These are phyloP conservation scores for Drosophila pectinifera DNA, from an alignment of 1,140 invertebrate genomes.

Conservation along the genomic window DNA sequence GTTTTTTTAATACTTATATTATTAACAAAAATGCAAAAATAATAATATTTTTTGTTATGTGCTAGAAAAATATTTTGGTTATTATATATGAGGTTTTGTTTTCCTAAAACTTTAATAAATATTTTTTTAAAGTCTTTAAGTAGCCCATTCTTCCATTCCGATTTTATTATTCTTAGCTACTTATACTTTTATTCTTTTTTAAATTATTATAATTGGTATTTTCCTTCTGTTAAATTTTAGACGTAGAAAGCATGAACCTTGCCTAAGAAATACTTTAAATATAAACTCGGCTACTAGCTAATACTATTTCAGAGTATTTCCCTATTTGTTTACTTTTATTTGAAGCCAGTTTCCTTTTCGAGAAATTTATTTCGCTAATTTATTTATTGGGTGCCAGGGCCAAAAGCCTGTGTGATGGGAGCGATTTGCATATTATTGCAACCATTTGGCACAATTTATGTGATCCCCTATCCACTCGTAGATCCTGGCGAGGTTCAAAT, in stretches of 20 bases:
- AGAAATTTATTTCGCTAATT: conserved; percentile 77
- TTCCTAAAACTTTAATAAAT: neutral
- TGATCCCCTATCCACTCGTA: conserved; percentile 4
- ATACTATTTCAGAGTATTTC: neutral
- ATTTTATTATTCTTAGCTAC: too few relatives aligned
- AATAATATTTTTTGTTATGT: neutral
- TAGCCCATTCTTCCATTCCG: too few relatives aligned
- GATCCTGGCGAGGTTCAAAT: conserved; percentile 17
- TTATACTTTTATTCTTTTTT: neutral
- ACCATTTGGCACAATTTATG: conserved; percentile 60
- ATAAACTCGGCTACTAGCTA: neutral
- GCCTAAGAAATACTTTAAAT: neutral
- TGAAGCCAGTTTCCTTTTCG: neutral
- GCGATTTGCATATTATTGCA: conserved; percentile 77
- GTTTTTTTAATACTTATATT: too few relatives aligned
- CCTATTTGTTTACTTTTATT: neutral
- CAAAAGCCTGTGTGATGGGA: conserved; percentile 42
- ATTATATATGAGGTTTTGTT: too few relatives aligned
- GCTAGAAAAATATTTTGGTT: too few relatives aligned
- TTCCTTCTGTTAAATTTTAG: neutral
- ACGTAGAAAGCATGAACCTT: neutral
- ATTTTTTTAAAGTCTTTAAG: neutral
- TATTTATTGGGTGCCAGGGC: conserved; percentile 65
- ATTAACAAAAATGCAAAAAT: too few relatives aligned
- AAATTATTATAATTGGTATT: neutral